These are phyloP conservation scores for Tillus elongatus DNA, from an alignment of 2,888 invertebrate genomes.

Conservation along the genomic window DNA sequence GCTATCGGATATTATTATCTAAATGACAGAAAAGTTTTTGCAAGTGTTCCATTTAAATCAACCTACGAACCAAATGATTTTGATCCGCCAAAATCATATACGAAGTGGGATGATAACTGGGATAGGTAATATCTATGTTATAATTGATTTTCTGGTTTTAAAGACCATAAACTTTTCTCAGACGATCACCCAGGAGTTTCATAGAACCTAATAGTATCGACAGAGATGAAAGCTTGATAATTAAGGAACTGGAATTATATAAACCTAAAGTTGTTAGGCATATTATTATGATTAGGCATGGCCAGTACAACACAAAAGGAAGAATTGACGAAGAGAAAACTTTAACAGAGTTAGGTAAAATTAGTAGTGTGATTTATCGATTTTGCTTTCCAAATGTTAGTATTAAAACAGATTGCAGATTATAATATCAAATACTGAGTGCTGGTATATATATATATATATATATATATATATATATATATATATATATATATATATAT, in stretches of 20 bases:
- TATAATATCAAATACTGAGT: no score
- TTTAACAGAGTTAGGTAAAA: conserved; percentile 70
- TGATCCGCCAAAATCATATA: not conserved
- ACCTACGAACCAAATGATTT: not conserved
- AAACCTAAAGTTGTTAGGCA: conserved; percentile 63
- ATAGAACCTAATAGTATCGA: not conserved
- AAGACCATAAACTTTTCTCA: no score
- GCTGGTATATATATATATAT: no score
- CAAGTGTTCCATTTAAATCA: not conserved
- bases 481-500: no score
- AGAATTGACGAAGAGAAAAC: conserved; percentile 60
- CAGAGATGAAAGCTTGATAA: not conserved
- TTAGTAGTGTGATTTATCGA: no score
- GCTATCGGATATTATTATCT: not conserved
- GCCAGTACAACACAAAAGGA: conserved; percentile 79
- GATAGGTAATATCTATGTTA: no score
- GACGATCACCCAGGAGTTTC: not conserved
- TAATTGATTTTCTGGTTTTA: no score
- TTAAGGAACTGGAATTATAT: conserved; percentile 48
- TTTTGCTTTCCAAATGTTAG: no score
- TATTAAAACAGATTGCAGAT: no score
- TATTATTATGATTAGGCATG: conserved; percentile 85
- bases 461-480: no score
- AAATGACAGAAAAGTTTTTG: not conserved
- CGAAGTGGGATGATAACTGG: conserved; percentile 2